Evolutionary conservation across 2,888 invertebrate genomes (phyloP).

Genomic region (Drosophila merina): DNA sequence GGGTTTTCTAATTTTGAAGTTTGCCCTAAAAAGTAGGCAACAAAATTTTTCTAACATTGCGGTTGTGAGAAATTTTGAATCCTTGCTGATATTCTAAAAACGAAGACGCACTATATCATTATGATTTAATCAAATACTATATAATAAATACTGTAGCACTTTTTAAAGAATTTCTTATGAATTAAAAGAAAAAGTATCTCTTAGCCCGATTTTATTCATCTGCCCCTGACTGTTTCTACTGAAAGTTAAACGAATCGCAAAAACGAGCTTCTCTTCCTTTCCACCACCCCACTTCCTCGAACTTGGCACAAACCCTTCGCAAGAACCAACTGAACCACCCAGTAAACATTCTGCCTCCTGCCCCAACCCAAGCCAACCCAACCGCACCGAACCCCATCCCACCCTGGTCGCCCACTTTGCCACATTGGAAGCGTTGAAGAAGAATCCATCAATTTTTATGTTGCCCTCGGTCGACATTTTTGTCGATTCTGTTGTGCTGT

Average conservation of each 20-base stretch:
- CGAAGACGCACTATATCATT: background rate
- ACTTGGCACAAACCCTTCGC: slow-evolving; percentile 15
- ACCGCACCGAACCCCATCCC: slow-evolving; percentile 9
- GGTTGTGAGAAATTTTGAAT: background rate
- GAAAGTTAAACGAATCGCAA: slow-evolving; percentile 52
- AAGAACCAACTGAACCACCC: slow-evolving; percentile 14
- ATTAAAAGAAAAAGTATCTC: background rate
- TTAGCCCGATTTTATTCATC: slow-evolving; percentile 32
- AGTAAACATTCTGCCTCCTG: background rate
- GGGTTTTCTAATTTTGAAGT: background rate
- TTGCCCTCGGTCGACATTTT: slow-evolving; percentile 76
- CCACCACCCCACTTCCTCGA: slow-evolving; percentile 28
- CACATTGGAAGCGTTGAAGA: slow-evolving; percentile 67
- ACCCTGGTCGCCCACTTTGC: slow-evolving; percentile 18
- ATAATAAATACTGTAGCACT: background rate
- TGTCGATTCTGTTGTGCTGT: slow-evolving; percentile 69
- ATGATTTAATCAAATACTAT: background rate
- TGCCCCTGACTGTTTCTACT: slow-evolving; percentile 42
- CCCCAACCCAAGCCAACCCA: slow-evolving; percentile 18
- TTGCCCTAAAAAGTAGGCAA: background rate
- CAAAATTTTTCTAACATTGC: background rate
- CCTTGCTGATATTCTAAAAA: background rate
- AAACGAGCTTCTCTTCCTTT: slow-evolving; percentile 32
- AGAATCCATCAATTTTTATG: slow-evolving; percentile 82
- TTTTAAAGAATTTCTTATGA: background rate